Evolutionary conservation across 2,888 invertebrate genomes (phyloP).

Genomic region (Drosophila limbata): DNA sequence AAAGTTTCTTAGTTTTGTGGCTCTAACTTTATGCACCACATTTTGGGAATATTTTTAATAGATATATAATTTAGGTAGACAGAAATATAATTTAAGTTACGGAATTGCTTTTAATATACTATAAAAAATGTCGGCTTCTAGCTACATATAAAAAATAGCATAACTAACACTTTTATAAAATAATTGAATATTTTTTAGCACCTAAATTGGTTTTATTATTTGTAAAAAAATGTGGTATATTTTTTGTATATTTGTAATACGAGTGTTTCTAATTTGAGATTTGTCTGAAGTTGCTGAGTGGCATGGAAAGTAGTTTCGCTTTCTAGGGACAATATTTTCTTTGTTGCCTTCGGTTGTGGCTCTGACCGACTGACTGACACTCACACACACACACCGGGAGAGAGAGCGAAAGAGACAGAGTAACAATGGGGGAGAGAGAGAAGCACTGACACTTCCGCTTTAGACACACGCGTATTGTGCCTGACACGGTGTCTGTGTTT

Average conservation of each 20-base stretch:
- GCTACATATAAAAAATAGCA: too few relatives aligned
- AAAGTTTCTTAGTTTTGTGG: too few relatives aligned
- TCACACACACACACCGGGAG: constrained; percentile 15
- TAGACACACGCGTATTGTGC: constrained; percentile 63
- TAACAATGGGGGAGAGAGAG: constrained; percentile 23
- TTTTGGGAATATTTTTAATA: too few relatives aligned
- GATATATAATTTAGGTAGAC: too few relatives aligned
- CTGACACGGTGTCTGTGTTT: constrained; percentile 18
- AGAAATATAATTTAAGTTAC: too few relatives aligned
- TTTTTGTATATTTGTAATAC: constrained; percentile 1
- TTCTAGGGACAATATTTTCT: constrained; percentile 47
- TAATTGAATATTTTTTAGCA: too few relatives aligned
- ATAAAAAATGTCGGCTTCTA: too few relatives aligned
- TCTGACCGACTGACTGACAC: constrained; percentile 51
- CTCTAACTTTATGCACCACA: too few relatives aligned
- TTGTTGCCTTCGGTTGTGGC: constrained; percentile 34
- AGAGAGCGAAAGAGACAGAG: not conserved
- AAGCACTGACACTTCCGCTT: constrained; percentile 73
- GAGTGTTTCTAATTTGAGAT: constrained; percentile 9
- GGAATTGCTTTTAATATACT: too few relatives aligned
- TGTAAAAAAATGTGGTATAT: too few relatives aligned
- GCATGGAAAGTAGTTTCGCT: constrained; percentile 47
- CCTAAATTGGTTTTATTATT: too few relatives aligned
- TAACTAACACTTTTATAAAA: too few relatives aligned
- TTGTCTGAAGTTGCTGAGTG: constrained; percentile 5